phyloP scores from a whole-genome alignment of 1,140 invertebrate genomes.

The Drosophila nasuta region DNA sequence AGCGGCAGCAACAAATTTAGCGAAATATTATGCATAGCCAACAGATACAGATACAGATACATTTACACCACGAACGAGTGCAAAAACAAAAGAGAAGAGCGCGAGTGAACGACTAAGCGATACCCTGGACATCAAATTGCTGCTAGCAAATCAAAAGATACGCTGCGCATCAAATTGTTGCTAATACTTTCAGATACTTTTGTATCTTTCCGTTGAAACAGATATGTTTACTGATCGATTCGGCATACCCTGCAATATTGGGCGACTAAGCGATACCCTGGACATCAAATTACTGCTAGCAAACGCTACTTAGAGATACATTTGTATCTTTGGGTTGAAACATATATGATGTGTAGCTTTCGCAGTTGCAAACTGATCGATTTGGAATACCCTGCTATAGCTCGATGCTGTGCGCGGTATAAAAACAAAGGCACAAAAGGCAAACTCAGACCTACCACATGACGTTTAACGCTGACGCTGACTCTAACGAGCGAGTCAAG shows the following conservation, averaged over 20 bases:
- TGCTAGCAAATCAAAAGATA: not conserved
- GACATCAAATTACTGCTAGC: not conserved
- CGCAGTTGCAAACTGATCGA: not conserved
- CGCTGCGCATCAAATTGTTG: too few species aligned
- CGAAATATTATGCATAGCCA: slow-evolving; percentile 46
- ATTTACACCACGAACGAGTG: slow-evolving; percentile 28
- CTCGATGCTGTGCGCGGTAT: not conserved
- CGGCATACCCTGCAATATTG: not conserved
- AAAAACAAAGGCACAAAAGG: not conserved
- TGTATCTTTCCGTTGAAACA: too few species aligned
- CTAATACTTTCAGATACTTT: too few species aligned
- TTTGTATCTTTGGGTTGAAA: too few species aligned
- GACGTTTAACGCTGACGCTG: slow-evolving; percentile 36
- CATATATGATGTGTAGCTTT: too few species aligned
- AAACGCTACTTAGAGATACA: not conserved
- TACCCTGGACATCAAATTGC: not conserved
- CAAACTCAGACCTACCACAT: slow-evolving; percentile 68
- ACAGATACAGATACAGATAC: slow-evolving; percentile 50
- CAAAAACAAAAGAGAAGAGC: not conserved
- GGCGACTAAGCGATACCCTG: not conserved
- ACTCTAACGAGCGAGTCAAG: slow-evolving; percentile 21
- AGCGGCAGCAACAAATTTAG: slow-evolving; percentile 38
- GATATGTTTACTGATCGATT: too few species aligned
- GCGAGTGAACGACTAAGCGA: not conserved
- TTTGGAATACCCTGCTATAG: not conserved